Evolutionary conservation across 2,888 invertebrate species (phyloP), one percentile per base, ranked within the genome.

Genomic region (Sinohyriopsis cumingii): DNA sequence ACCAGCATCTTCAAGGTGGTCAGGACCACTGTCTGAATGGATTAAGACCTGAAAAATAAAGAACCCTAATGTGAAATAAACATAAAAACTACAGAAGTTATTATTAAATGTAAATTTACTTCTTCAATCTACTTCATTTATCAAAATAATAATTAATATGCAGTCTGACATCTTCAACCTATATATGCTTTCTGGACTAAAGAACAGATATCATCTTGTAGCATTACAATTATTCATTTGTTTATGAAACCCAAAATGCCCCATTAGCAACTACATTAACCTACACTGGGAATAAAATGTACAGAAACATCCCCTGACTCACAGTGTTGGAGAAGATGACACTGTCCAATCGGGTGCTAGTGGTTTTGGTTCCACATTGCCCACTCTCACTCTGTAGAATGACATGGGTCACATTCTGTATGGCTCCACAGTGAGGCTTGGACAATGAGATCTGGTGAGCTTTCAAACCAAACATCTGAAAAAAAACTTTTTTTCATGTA

Each of bases 351-450:
- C 77, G 67, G 20, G 60, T 79, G n/a, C 78, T 66, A 3, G 77
- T 72, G 19, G 75, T 77, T 54, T 78, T 74, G 7, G 87, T 88
- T 55, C 85, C 84, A 80, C 90, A 90, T 3, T 79, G 78, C 6
- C 83, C 75, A 24, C 85, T 80, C 6, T 75, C 72, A 9, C 87
- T 83, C 60, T 79, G 75, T 15, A 90, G 80, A 67, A 86, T 82
- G 59, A 84, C 83, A 71, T 90, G 89, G 18, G 87, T 88, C 19
- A 69, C 70, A 75, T 90, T 90, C 53, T 81, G 74, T n/a, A 71
- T 68, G 12, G 87, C 86, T 18, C 75, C 69, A 67, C 86, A 89
- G 56, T 65, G 77, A 66, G 72, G 75, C 70, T 81, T 84, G 68
- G 75, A 76, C 67, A 81, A 82, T 45, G 81, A 75, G 57, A 89